A percentile compares a stretch with the other conserved stretches of the same genome.
Evolutionary conservation across 1,140 invertebrate species (phyloP).

Genomic region (Drosophila ficusphila): DNA sequence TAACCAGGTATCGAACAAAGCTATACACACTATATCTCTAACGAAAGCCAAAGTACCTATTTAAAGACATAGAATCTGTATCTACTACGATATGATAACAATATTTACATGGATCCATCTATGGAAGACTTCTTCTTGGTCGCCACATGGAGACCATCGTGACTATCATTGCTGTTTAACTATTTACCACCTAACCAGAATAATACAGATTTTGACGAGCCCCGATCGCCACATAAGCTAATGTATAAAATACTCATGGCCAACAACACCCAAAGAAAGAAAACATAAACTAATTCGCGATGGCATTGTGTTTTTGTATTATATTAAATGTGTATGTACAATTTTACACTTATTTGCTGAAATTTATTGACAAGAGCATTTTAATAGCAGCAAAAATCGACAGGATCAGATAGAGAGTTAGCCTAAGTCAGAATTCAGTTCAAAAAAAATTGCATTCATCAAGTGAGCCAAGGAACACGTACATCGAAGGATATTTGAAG

Average conservation of each 20-base stretch:
- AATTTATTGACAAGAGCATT: conserved; percentile 61
- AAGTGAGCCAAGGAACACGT: conserved; percentile 34
- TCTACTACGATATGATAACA: conserved; percentile 53
- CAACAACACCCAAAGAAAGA: conserved; percentile 14
- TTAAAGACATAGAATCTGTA: conserved; percentile 72
- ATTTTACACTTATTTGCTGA: conserved; percentile 78
- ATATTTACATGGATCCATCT: conserved; percentile 51
- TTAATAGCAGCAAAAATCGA: conserved; percentile 26
- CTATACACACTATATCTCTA: conserved; percentile 58
- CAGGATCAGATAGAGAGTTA: conserved; percentile 32
- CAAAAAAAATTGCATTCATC: conserved; percentile 65
- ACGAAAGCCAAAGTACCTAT: conserved; percentile 78
- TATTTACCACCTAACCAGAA: conserved; percentile 55
- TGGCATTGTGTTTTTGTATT: conserved; percentile 56
- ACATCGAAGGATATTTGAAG: conserved; percentile 70
- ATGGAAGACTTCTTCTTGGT: conserved; percentile 40
- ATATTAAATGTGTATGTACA: conserved; percentile 60
- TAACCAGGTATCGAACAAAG: conserved; percentile 35
- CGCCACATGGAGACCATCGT: conserved; percentile 21
- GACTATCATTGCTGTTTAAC: conserved; percentile 62
- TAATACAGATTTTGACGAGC: conserved; percentile 20
- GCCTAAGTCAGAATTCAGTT: conserved; percentile 43
- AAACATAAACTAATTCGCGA: conserved; percentile 16
- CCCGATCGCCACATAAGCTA: conserved; percentile 40
- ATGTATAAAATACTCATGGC: conserved; percentile 63